Evolutionary conservation across 2,113 vertebrate species (phyloP).

Genomic region (Zootoca vivipara): DNA sequence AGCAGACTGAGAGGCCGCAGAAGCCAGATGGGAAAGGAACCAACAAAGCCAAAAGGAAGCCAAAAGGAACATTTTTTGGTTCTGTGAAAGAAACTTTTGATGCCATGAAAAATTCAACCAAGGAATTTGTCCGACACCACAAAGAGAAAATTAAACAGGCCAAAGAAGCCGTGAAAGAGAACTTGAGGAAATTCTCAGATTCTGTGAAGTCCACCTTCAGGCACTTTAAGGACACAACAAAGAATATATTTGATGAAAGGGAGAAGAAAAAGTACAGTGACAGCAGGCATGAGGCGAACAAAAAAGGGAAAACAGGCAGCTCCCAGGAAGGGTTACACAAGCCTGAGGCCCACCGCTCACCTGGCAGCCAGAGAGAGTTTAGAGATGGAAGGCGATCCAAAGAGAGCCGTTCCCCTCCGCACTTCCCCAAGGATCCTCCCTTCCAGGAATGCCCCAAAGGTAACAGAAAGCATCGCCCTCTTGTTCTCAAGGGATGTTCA

Average conservation of each 20-base stretch:
- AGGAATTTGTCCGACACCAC: constrained; percentile 96
- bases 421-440: constrained; percentile 62
- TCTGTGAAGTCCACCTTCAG: constrained; percentile 94
- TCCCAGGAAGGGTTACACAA: constrained; percentile 49
- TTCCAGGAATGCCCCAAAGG: constrained; percentile 66
- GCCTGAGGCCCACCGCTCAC: constrained; percentile 52
- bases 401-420: constrained; percentile 54
- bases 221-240: constrained; percentile 92
- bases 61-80: constrained; percentile 84
- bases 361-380: constrained; percentile 51
- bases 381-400: constrained; percentile 65
- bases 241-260: constrained; percentile 85
- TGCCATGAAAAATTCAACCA: constrained; percentile 96
- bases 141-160: constrained; percentile 98
- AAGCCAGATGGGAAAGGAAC: constrained; percentile 77
- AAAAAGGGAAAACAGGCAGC: constrained; percentile 69
- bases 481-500: constrained; percentile 79
- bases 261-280: constrained; percentile 67
- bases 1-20: constrained; percentile 50
- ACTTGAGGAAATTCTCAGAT: constrained; percentile 94
- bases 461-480: constrained; percentile 43
- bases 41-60: constrained; percentile 75
- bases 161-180: constrained; percentile 96
- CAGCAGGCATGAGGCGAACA: constrained; percentile 67
- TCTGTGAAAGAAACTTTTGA: constrained; percentile 95